Base-by-base conservation (phyloP, 2,888 invertebrate genomes). In the Dyspetes luteomarginatus region DNA sequence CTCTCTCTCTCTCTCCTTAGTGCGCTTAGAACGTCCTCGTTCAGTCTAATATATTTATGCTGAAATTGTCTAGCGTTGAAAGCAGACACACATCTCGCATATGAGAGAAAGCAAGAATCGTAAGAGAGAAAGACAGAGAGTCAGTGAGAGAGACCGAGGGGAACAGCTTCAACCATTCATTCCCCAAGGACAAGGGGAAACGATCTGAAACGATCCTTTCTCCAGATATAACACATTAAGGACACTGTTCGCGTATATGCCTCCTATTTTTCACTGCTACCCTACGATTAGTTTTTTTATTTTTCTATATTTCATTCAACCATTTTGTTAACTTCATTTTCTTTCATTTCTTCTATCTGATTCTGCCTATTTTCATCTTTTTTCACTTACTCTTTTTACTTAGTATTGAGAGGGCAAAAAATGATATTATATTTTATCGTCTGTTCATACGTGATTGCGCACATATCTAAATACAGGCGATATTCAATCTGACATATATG, bases 41-140 rank as follows among this genome's bases (percentile, higher is more conserved):
- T 73, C 69, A 17, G 69, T 30, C 64, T 81, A 73, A 73, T 81
- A 81, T 81, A 78, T 81, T 81, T 78, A 78, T 81, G 65, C 74
- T 74, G 48, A 78, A 77, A 81, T 81, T 78, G 77, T 81, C 77
- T 77, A 78, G 45, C 74, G 81, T 56, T 77, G 77, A 77, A 68
- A 81, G 77, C 50, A 64, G 64, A 24, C 74, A 48, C 48, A 17
- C 67, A 58, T 74, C 36, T 50, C 77, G 74, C 64, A 36, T 78
- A 81, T 67, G 60, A 69, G 77, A 71, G 52, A 43, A 68, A 64
- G 52, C 36, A 43, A 50, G 55, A 22, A n/a, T 15, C 0, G 30
- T 7, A 7, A 15, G 45, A 41, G 43, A 26, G 48, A 48, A 48
- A 30, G 58, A 58, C 15, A 60, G 76, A 60, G 60, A 17, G 68